Evolutionary conservation across 2,888 invertebrate genomes (phyloP).

Genomic region (Trichopoda pennipes): DNA sequence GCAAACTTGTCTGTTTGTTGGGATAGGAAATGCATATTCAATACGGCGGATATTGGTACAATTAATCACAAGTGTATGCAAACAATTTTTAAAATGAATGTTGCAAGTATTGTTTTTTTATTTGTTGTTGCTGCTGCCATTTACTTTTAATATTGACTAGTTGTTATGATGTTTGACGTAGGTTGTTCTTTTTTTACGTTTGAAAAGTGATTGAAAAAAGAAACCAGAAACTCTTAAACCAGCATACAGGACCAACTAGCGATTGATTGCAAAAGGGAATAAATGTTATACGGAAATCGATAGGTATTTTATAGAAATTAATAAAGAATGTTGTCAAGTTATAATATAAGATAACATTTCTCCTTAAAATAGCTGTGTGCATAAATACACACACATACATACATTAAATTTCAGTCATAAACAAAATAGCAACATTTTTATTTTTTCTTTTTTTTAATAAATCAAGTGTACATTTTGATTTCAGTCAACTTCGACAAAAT

Average conservation of each 20-base stretch:
- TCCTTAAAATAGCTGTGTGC: no score
- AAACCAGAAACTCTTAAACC: background rate
- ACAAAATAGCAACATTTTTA: slow-evolving; percentile 18
- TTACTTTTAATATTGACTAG: background rate
- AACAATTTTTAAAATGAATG: slow-evolving; percentile 64
- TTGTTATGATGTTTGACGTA: slow-evolving; percentile 11
- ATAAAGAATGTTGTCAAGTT: no score
- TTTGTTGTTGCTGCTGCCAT: slow-evolving; percentile 28
- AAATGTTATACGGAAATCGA: slow-evolving; percentile 28
- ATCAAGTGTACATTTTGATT: slow-evolving; percentile 25
- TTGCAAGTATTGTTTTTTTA: slow-evolving; percentile 62
- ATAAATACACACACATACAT: no score
- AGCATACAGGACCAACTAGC: background rate
- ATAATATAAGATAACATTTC: background rate
- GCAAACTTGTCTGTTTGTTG: background rate
- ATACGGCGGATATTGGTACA: slow-evolving; percentile 55
- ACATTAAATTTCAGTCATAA: no score
- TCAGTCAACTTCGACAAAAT: slow-evolving; percentile 2
- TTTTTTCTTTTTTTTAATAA: slow-evolving; percentile 5
- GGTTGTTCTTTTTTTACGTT: slow-evolving; percentile 15
- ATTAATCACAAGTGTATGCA: slow-evolving; percentile 62
- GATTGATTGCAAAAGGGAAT: background rate
- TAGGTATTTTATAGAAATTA: slow-evolving; percentile 1
- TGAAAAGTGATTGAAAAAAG: background rate
- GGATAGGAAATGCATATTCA: slow-evolving; percentile 20